Evolutionary conservation across 2,888 invertebrate genomes (phyloP).

Genomic region (Penaeus monodon): DNA sequence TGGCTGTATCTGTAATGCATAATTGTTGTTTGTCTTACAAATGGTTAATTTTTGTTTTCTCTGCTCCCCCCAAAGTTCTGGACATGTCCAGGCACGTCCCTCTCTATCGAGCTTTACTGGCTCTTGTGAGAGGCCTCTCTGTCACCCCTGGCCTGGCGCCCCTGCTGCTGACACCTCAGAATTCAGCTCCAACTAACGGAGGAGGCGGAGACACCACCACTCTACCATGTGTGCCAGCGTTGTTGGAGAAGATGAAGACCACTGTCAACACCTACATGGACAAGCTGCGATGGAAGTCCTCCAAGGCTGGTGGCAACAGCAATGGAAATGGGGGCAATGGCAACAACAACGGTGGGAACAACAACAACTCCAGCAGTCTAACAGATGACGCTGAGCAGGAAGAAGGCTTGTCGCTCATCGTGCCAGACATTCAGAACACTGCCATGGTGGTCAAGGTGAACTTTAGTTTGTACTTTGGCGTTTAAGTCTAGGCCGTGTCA

Average conservation of each 20-base stretch:
- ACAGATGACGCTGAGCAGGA: conserved; percentile 84
- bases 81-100: conserved; percentile 98
- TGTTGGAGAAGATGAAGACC: conserved; percentile 87
- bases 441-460: conserved; percentile 71
- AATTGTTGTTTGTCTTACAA: no score
- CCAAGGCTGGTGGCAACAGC: conserved; percentile 35
- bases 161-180: conserved; percentile 76
- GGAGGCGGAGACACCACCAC: conserved; percentile 55
- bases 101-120: conserved; percentile 87
- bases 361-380: conserved; percentile 67
- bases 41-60: not conserved
- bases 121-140: conserved; percentile 83
- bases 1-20: no score
- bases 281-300: conserved; percentile 77
- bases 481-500: no score
- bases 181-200: conserved; percentile 25
- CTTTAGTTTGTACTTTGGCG: not conserved
- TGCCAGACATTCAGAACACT: conserved; percentile 88
- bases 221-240: conserved; percentile 79
- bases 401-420: conserved; percentile 88
- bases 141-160: conserved; percentile 76
- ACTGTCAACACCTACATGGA: conserved; percentile 93
- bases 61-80: conserved; percentile 76
- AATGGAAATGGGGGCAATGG: conserved; percentile 26
- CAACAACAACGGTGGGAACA: not conserved